A percentile compares a stretch with the other conserved stretches of the same genome.
Evolutionary conservation across 1,140 invertebrate species (phyloP).

Genomic region (Drosophila nigromelanica): DNA sequence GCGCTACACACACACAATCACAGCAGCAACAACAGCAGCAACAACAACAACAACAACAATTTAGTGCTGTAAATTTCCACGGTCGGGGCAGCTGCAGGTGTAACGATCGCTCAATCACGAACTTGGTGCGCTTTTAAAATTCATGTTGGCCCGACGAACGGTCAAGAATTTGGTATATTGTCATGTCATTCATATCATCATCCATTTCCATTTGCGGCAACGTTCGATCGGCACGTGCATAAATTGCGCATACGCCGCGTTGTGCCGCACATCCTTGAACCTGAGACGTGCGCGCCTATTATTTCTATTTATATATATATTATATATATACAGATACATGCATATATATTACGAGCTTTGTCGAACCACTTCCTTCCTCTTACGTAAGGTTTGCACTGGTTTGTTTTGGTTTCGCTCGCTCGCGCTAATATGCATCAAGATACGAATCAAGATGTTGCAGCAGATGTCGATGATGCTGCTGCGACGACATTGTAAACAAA

Average conservation of each 20-base stretch:
- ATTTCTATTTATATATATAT: background rate
- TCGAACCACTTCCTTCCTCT: background rate
- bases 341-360: too few species aligned
- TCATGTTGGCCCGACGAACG: constrained; percentile 31
- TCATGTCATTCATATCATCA: background rate
- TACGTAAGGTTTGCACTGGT: background rate
- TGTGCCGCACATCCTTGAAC: constrained; percentile 40
- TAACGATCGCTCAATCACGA: constrained; percentile 41
- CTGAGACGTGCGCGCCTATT: constrained; percentile 13
- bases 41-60: constrained; percentile 4
- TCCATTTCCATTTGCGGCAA: background rate
- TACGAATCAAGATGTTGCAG: too few species aligned
- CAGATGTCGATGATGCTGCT: too few species aligned
- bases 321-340: background rate
- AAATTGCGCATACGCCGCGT: constrained; percentile 47
- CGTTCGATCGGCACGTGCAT: constrained; percentile 33
- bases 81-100: constrained; percentile 47
- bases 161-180: constrained; percentile 47
- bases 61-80: constrained; percentile 60
- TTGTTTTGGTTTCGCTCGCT: background rate
- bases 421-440: too few species aligned
- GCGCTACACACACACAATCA: constrained; percentile 54
- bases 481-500: too few species aligned
- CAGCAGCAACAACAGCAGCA: background rate
- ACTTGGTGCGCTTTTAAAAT: constrained; percentile 36